Conservation (phyloP, 2,797 vertebrate species). For the Rhincodon typus region DNA sequence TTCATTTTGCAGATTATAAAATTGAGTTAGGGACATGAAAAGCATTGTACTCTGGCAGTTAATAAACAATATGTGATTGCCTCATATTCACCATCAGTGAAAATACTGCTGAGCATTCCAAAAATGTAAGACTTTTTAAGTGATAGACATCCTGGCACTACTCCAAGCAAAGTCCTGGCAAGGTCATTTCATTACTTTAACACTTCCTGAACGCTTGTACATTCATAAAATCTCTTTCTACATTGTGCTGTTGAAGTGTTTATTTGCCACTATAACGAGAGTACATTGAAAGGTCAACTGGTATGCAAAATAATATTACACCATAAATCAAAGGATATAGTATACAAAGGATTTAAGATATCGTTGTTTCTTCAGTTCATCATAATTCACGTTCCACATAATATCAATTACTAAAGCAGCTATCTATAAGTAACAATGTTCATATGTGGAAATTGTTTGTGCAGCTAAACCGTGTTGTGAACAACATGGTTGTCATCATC, state of each 20-base stretch:
- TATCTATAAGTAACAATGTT: background rate
- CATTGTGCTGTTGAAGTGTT: background rate
- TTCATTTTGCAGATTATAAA: background rate
- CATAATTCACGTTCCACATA: background rate
- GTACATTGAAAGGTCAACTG: background rate
- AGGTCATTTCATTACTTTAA: background rate
- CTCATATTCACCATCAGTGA: background rate
- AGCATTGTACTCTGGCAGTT: background rate
- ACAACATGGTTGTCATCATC: background rate
- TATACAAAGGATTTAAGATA: background rate
- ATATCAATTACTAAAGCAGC: too few species aligned
- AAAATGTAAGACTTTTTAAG: background rate
- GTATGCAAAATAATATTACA: background rate
- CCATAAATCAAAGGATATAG: background rate
- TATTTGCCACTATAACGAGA: background rate
- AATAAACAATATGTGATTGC: background rate
- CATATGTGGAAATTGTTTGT: background rate
- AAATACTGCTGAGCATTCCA: background rate
- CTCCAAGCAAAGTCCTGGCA: background rate
- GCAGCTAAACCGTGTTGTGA: background rate
- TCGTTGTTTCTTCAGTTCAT: background rate
- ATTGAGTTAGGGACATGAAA: background rate
- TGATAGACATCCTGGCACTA: background rate
- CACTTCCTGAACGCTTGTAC: background rate
- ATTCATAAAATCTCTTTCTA: background rate